These are phyloP conservation scores for Nipponia nippon DNA, from an alignment of 2,113 vertebrate genomes.

Conservation along the genomic window DNA sequence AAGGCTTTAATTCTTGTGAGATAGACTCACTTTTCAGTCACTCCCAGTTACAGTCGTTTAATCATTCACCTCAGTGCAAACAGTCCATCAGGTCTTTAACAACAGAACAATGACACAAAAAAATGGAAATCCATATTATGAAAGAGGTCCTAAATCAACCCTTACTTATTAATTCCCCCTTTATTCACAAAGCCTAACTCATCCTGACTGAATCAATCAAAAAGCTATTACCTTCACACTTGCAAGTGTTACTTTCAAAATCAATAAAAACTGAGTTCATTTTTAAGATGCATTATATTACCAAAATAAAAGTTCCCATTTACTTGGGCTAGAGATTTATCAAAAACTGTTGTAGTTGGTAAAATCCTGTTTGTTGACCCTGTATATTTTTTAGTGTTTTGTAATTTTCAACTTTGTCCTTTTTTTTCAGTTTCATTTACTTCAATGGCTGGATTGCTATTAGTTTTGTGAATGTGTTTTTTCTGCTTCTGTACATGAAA, in stretches of 20 bases:
- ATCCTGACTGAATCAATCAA: slow-evolving; percentile 81
- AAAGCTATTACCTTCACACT: slow-evolving; percentile 82
- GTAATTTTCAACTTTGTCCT: neutral
- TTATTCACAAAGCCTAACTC: slow-evolving; percentile 74
- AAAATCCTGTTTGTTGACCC: neutral
- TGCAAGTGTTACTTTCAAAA: slow-evolving; percentile 79
- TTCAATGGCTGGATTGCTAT: neutral
- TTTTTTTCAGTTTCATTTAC: slow-evolving; percentile 1
- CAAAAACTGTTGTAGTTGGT: slow-evolving; percentile 34
- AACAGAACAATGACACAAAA: slow-evolving; percentile 70
- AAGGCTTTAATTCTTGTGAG: slow-evolving; percentile 50
- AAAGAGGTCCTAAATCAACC: slow-evolving; percentile 72
- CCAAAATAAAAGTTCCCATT: slow-evolving; percentile 73
- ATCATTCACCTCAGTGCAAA: slow-evolving; percentile 57
- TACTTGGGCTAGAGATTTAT: slow-evolving; percentile 59
- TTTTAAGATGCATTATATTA: slow-evolving; percentile 77
- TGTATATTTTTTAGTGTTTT: neutral
- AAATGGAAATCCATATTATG: slow-evolving; percentile 76
- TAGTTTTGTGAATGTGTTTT: neutral
- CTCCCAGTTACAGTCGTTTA: slow-evolving; percentile 42
- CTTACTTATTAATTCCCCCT: slow-evolving; percentile 75
- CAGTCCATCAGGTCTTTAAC: slow-evolving; percentile 67
- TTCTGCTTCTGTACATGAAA: neutral
- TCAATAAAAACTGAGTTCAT: slow-evolving; percentile 79
- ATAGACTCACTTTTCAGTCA: slow-evolving; percentile 28